Evolutionary conservation across 2,113 vertebrate species (phyloP), one percentile per base, ranked within the genome.

Genomic region (Vidua chalybeata): DNA sequence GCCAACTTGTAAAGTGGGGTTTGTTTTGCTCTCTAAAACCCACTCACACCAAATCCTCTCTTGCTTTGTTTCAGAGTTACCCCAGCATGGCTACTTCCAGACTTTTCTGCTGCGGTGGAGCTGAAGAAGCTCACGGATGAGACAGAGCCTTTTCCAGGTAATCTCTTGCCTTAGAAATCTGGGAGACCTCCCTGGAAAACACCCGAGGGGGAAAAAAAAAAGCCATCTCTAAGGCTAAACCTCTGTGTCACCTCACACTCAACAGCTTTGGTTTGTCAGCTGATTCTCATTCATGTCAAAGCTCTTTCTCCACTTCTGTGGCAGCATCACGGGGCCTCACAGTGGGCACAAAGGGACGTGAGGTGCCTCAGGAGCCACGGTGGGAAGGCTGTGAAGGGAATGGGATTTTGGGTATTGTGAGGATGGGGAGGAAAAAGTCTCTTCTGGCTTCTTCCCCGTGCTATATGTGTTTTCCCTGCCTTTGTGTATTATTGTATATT

Each of bases 401-500:
- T 77, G 82, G 31, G 75, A 37, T 90, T 52, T 3, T 0, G 20
- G 31, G 46, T 58, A 58, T 90, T 90, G 85, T 85, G 79, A 88
- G 39, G 33, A 85, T 37, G 33, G 74, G 37, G 51, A 95, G 87
- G 91, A 93, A 94, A 88, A 97, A 2, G 8, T 90, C 74, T 80
- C 55, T 88, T 77, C 64, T 93, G 79, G 72, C 48, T 90, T 78
- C 64, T 69, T 76, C 87, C 84, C 75, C 9, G 10, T 74, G 46
- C 72, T 85, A 43, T 69, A 58, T 46, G 59, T 77, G 84, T 31
- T 96, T 49, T 77, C 56, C 75, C 61, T 86, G 76, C 76, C 76
- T 96, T 90, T 93, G 92, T 93, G 68, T 43, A 72, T 89, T 86
- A 78, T 94, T 93, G 76, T 86, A 24, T 93, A 54, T 90, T 87